Base-by-base conservation (phyloP, 2,888 invertebrate species). In the Lysandra bellargus region DNA sequence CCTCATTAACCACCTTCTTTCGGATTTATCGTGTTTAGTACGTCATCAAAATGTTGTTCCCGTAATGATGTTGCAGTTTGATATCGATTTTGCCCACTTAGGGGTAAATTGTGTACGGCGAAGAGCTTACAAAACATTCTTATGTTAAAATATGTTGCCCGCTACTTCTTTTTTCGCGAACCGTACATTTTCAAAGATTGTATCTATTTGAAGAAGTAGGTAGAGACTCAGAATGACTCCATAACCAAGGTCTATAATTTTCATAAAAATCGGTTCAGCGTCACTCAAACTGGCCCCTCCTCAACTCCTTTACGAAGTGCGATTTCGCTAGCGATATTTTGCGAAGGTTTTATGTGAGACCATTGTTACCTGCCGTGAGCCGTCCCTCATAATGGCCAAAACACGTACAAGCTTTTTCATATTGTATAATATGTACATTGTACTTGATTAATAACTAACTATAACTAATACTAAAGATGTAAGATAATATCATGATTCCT, bases 1-100 rank as follows among this genome's bases (percentile, higher is more conserved):
- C 49, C 53, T 76, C 76, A 76, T 76, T 76, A 76, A 76, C 76
- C 76, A 57, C 76, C 57, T 76, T 75, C 75, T 75, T 76, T 76
- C 53, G 53, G 53, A 76, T 76, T 76, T 76, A 76, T 76, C 76
- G 76, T 30, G 76, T 76, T 76, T 57, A 75, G 49, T 57, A 57
- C 76, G 57, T 76, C 76, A 76, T 76, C 57, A 57, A 6, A 75
- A 44, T 57, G 76, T 53, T 76, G 57, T 76, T 57, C 30, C 53
- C 49, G 17, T 76, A 53, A 76, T 53, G 76, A 49, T 44, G 75
- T 14, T 76, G 53, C 76, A 49, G 53, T 33, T 76, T 76, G 53
- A 33, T 57, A 76, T 57, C 57, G 76, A 76, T 76, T 53, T 30
- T 76, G 30, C 44, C 23, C 14, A 23, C 33, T 44, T 44, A 23